phyloP scores from a whole-genome alignment of 1,140 invertebrate species.

The Acromyrmex heyeri region DNA sequence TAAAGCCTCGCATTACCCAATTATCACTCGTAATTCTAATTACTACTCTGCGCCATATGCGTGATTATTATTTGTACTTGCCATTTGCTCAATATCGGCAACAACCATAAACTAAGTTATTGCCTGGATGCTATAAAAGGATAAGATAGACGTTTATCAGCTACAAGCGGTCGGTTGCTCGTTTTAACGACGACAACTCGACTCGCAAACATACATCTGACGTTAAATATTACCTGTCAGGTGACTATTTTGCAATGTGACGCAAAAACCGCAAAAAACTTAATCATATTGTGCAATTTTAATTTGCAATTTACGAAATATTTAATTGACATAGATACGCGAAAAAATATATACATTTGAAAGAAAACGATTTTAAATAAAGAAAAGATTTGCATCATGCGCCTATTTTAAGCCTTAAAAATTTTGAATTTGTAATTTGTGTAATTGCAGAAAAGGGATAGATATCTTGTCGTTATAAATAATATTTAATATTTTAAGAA shows the following conservation, averaged over 20 bases:
- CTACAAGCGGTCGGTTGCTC: slow-evolving; percentile 73
- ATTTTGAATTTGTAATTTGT: not conserved
- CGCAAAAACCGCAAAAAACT: slow-evolving; percentile 19
- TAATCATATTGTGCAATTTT: not conserved
- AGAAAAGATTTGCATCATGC: not conserved
- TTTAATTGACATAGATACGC: not conserved
- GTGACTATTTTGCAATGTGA: slow-evolving; percentile 11
- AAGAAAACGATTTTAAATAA: not conserved
- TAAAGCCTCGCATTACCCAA: not conserved
- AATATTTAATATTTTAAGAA: no score
- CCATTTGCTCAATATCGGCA: slow-evolving; percentile 77
- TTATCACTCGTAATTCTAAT: slow-evolving; percentile 60
- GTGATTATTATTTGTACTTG: slow-evolving; percentile 78
- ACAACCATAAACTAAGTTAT: slow-evolving; percentile 82
- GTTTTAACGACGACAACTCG: slow-evolving; percentile 72
- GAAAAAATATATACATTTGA: not conserved
- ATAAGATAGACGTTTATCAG: slow-evolving; percentile 84
- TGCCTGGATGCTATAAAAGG: slow-evolving; percentile 81
- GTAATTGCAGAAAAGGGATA: not conserved
- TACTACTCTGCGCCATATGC: slow-evolving; percentile 51
- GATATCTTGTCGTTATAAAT: no score
- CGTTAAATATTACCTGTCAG: slow-evolving; percentile 63
- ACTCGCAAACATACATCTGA: slow-evolving; percentile 43
- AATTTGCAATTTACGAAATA: slow-evolving; percentile 22
- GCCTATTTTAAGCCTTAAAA: not conserved